Evolutionary conservation across 2,888 invertebrate species (phyloP), one percentile per base, ranked within the genome.

Genomic region (Perdita meconis): DNA sequence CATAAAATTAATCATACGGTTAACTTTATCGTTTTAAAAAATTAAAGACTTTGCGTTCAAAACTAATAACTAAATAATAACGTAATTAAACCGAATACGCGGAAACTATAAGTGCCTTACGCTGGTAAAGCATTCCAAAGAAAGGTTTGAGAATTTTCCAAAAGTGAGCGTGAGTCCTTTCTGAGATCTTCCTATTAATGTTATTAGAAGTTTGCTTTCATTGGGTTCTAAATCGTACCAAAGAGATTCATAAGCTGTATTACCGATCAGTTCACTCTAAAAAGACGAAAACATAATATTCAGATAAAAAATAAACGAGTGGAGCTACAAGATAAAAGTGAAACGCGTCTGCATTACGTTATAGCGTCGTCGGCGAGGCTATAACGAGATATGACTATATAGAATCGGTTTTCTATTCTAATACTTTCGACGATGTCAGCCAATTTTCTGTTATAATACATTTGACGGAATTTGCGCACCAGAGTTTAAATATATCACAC

Each of bases 181-280:
- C 55, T 85, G 85, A 38, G 85, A 78, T 60, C 72, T 76, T 16
- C 82, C 38, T 22, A 83, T 76, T 5, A 85, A 44, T 24, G 75
- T 26, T 47, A 81, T 50, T 13, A 85, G 22, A 51, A 68, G 40
- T 55, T 74, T 79, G 8, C 61, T 75, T 19, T 83, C 68, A n/a
- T 42, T 63, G 5, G 69, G 61, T 0, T 53, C 51, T 19, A 73
- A 61, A 24, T 86, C 59, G 30, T 87, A 87, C 82, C 86, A 87
- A 4, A 56, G 51, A 0, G 61, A 55, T 2, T 78, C 50, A 26
- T 87, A 87, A 0, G 77, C 74, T 1, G 66, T 55, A 1, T 66
- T 1, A 0, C 76, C 67, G n/a, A 87, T 78, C 26, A 51, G 34
- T 56, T 72, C 63, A 13, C 81, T 76, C 86, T 87, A 34, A n/a